These are phyloP conservation scores for Dromiciops gliroides DNA, from an alignment of 2,113 vertebrate species.

Conservation along the genomic window DNA sequence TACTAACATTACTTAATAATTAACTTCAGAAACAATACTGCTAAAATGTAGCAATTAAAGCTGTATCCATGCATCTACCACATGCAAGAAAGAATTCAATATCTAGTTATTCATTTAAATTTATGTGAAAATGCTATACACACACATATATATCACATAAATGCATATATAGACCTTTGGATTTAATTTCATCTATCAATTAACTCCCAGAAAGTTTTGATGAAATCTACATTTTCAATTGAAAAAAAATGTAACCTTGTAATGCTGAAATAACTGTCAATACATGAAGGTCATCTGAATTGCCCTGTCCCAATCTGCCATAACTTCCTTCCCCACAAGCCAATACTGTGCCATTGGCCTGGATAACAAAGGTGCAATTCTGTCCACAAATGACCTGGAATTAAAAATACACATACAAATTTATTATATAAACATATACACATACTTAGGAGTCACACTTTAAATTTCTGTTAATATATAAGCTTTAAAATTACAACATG, in stretches of 20 bases:
- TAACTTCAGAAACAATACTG: constrained; percentile 55
- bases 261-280: constrained; percentile 89
- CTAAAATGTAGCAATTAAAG: constrained; percentile 38
- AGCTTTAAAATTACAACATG: constrained; percentile 15
- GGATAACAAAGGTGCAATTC: constrained; percentile 91
- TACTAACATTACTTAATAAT: constrained; percentile 36
- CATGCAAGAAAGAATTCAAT: neutral
- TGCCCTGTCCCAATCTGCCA: constrained; percentile 89
- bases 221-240: neutral
- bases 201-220: neutral
- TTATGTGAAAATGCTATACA: constrained; percentile 12
- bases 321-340: constrained; percentile 91
- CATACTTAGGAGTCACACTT: neutral
- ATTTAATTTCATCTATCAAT: neutral
- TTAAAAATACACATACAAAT: constrained; percentile 57
- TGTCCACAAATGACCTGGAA: constrained; percentile 89
- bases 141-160: neutral
- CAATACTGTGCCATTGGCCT: constrained; percentile 89
- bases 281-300: constrained; percentile 90
- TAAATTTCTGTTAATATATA: constrained; percentile 7
- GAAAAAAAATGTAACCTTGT: constrained; percentile 83
- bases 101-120: neutral
- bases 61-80: neutral
- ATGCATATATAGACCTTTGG: neutral
- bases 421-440: constrained; percentile 10